These are phyloP conservation scores for Bujurquina vittata DNA, from an alignment of 2,113 vertebrate genomes.

Conservation along the genomic window DNA sequence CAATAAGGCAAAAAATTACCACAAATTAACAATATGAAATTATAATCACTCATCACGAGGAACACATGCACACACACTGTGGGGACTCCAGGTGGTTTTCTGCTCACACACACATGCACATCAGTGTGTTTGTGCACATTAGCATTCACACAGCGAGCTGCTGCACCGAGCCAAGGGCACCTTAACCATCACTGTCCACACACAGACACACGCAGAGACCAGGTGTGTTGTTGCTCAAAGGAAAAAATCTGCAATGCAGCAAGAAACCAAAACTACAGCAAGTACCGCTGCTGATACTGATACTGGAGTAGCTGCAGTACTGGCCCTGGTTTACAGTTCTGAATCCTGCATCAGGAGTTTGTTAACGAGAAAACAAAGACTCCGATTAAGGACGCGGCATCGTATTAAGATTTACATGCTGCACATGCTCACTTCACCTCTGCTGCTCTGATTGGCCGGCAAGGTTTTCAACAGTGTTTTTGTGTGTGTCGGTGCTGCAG, in stretches of 20 bases:
- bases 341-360: neutral
- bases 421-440: neutral
- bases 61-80: neutral
- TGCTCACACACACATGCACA: neutral
- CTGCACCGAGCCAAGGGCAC: constrained; percentile 68
- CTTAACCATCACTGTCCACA: constrained; percentile 51
- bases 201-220: neutral
- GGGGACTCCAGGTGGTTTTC: constrained; percentile 9
- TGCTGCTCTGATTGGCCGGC: neutral
- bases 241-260: constrained; percentile 57
- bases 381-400: neutral
- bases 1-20: too few species aligned
- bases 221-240: constrained; percentile 29
- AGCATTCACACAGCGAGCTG: constrained; percentile 50
- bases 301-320: neutral
- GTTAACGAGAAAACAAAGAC: neutral
- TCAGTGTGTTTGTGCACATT: constrained; percentile 34
- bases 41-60: too few species aligned
- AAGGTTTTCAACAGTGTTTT: neutral
- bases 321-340: neutral
- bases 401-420: neutral
- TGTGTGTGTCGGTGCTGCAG: neutral
- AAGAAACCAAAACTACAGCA: constrained; percentile 8
- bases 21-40: too few species aligned
- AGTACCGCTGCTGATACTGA: neutral